Evolutionary conservation across 2,888 invertebrate species (phyloP), one percentile per base, ranked within the genome.

Genomic region (Gasteruption jaculator): DNA sequence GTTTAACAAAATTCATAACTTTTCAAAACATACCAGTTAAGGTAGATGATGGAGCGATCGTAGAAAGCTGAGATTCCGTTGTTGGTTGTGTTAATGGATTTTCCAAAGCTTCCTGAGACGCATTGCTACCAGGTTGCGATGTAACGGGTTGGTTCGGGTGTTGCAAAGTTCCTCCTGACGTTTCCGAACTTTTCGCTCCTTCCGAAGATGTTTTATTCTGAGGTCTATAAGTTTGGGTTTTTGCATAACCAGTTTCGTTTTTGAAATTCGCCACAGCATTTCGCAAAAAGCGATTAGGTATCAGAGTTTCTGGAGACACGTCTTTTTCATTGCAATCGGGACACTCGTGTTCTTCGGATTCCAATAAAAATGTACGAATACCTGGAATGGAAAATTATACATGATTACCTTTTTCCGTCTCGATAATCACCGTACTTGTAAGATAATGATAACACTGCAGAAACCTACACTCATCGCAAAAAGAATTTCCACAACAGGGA

Each of bases 401-500:
- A 38, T 14, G 34, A 25, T 31, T 36, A 35, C 37, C n/a, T 8
- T n/a, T 20, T 15, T 20, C n/a, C n/a, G n/a, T n/a, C n/a, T n/a
- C n/a, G n/a, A n/a, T 30, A 22, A 34, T 34, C 15, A n/a, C 18
- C 15, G 26, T 14, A 33, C 10, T 24, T 39, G 26, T 37, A 43
- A 39, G 32, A 44, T 38, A 22, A 22, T 35, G 18, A 6, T 16
- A 35, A 37, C 43, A 38, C 12, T 33, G 32, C 30, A 22, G 33
- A 37, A 42, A 75, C 83, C 79, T 77, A 88, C 99, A 99, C 72
- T 97, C 96, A 73, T 97, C 96, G 72, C 99, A 99, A 74, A 93
- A 99, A 7, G 94, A 94, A 71, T 91, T 91, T 3, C 96, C 97
- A 72, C 99, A 99, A 69, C 97, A 99, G 0, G 94, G 93, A 68